A percentile compares a stretch with the other conserved stretches of the same genome.
Evolutionary conservation across 2,113 vertebrate genomes (phyloP).

Genomic region (Pedetes capensis): DNA sequence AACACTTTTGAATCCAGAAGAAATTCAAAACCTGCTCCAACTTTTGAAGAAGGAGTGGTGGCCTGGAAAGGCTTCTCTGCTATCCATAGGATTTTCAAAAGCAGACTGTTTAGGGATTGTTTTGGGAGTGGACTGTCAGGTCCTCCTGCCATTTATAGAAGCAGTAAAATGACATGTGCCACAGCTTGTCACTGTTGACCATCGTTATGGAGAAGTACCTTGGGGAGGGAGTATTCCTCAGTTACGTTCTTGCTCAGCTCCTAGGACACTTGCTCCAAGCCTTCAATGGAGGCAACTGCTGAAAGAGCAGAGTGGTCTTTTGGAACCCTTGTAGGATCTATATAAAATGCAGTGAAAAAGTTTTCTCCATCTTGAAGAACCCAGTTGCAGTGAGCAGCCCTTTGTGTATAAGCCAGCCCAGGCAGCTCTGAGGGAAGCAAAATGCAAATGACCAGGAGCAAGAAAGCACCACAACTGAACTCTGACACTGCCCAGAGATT

Average conservation of each 20-base stretch:
- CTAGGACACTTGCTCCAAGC: background rate
- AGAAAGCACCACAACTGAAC: background rate
- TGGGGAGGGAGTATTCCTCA: background rate
- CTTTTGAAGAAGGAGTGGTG: background rate
- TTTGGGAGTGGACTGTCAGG: too few relatives aligned
- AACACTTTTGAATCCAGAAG: background rate
- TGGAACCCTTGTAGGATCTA: background rate
- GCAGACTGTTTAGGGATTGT: too few relatives aligned
- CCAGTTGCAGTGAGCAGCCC: background rate
- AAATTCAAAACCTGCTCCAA: background rate
- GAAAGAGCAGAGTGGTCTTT: background rate
- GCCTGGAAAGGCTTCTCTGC: background rate
- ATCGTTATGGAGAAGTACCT: background rate
- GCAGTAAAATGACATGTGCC: background rate
- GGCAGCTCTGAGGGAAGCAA: background rate
- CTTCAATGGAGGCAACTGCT: background rate
- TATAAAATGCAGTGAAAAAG: rapidly evolving
- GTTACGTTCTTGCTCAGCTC: background rate
- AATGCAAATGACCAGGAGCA: background rate
- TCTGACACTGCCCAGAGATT: background rate
- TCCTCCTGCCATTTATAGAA: too few relatives aligned
- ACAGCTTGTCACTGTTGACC: background rate
- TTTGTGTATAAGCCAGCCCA: background rate
- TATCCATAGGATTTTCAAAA: too few relatives aligned
- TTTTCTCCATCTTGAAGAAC: background rate